A percentile compares a stretch with the other conserved stretches of the same genome.
Conservation (phyloP, 2,113 vertebrate genomes). For the Spheniscus mendiculus region DNA sequence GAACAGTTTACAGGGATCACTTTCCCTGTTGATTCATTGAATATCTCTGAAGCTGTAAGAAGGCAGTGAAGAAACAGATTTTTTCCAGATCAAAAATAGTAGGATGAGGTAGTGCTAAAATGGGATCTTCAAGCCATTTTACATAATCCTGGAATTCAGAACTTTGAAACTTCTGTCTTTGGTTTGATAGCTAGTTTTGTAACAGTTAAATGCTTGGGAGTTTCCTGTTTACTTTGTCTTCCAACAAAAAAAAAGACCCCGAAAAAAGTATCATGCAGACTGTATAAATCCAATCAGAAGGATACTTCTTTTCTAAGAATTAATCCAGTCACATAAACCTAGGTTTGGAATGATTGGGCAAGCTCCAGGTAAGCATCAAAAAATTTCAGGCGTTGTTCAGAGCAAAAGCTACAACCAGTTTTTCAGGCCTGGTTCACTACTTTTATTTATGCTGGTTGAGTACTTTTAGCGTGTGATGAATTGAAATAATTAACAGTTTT, state of each 20-base stretch:
- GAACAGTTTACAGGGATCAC: background rate
- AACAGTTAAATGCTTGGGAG: background rate
- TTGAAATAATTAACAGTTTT: background rate
- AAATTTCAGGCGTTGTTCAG: background rate
- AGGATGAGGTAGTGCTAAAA: background rate
- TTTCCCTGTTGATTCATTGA: background rate
- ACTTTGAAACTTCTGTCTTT: background rate
- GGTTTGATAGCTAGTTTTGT: background rate
- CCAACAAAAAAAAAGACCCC: background rate
- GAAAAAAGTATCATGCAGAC: background rate
- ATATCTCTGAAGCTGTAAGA: background rate
- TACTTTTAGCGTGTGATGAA: background rate
- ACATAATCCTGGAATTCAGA: background rate
- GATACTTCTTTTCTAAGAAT: background rate
- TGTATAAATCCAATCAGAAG: background rate
- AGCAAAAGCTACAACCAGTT: background rate
- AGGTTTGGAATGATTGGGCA: background rate
- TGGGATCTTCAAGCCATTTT: background rate
- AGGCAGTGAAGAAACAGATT: background rate
- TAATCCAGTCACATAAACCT: background rate
- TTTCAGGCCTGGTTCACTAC: background rate
- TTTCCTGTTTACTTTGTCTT: slow-evolving; percentile 15
- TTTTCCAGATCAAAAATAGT: slow-evolving; percentile 3
- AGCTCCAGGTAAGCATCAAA: background rate
- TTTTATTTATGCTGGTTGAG: background rate